Percentiles rank a stretch among this genome's conserved stretches.
Conservation (phyloP, 2,113 vertebrate genomes). For the Gymnorhina tibicen region DNA sequence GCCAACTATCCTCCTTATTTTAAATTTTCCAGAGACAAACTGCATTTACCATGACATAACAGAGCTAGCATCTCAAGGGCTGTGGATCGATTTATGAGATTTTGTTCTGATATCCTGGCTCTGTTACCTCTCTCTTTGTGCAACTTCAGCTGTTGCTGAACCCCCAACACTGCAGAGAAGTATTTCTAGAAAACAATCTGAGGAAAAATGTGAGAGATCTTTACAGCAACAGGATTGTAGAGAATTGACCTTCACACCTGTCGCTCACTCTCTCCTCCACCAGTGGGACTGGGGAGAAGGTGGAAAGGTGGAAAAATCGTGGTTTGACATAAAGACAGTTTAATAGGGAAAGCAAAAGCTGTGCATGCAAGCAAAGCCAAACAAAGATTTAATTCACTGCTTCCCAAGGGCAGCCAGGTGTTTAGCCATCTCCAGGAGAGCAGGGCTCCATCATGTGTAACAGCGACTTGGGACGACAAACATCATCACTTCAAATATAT, state of each 20-base stretch:
- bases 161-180: not conserved
- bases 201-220: not conserved
- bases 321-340: not conserved
- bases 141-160: not conserved
- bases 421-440: not conserved
- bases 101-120: not conserved
- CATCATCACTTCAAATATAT: not conserved
- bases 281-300: not conserved
- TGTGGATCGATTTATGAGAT: not conserved
- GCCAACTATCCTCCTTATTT: not conserved
- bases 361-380: not conserved
- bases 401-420: not conserved
- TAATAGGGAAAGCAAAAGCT: not conserved
- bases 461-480: not conserved
- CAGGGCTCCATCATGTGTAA: too few species aligned
- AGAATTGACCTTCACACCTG: not conserved
- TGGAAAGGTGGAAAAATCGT: not conserved
- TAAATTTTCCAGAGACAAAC: not conserved
- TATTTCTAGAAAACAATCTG: not conserved
- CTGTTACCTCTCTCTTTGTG: not conserved
- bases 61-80: not conserved
- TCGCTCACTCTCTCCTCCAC: rapidly evolving
- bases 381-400: not conserved
- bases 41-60: not conserved
- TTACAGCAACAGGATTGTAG: not conserved